Conservation (phyloP, 2,797 vertebrate genomes). For the Ibycter americanus region DNA sequence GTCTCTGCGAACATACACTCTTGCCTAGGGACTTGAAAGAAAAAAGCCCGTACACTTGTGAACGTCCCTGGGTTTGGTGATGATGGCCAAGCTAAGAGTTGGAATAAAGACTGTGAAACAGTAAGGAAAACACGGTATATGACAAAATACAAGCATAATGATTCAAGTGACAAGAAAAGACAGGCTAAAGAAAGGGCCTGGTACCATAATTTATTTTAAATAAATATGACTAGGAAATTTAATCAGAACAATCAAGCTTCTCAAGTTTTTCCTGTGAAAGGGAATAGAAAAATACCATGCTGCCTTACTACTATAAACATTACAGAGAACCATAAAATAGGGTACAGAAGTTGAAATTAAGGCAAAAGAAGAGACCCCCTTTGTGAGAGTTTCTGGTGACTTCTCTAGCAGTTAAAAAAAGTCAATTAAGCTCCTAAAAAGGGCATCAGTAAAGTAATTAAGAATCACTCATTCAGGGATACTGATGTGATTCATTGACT, state of each 20-base stretch:
- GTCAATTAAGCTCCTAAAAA: neutral
- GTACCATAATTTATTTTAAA: neutral
- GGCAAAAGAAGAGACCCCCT: neutral
- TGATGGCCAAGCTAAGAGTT: neutral
- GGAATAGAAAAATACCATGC: neutral
- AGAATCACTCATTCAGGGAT: neutral
- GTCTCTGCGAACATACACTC: neutral
- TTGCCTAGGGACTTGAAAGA: neutral
- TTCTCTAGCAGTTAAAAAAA: neutral
- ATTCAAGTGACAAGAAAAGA: neutral
- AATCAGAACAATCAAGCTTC: neutral
- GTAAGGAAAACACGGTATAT: neutral
- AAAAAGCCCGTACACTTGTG: neutral
- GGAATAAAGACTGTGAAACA: neutral
- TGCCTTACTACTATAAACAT: neutral
- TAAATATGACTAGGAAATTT: neutral
- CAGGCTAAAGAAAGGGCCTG: neutral
- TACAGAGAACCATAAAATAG: neutral
- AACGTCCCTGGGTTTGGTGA: neutral
- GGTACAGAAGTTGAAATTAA: neutral
- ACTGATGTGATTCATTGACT: neutral
- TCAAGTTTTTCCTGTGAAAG: neutral
- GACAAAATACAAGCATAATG: neutral
- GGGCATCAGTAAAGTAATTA: neutral
- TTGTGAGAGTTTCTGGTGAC: neutral